Conservation (phyloP, 2,797 vertebrate species). For the Caiman crocodilus region DNA sequence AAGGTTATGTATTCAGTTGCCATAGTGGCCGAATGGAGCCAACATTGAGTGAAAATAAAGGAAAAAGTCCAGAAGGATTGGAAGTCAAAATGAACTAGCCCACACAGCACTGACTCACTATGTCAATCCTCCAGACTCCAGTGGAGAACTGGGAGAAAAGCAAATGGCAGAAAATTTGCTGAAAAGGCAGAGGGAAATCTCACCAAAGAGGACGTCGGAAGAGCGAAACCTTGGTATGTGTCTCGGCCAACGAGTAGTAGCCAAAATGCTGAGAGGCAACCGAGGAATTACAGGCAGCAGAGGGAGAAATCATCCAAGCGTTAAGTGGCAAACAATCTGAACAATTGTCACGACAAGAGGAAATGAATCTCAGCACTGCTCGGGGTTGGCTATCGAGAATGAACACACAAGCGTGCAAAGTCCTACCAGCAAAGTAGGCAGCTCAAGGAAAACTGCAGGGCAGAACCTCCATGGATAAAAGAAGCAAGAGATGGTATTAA, state of each 20-base stretch:
- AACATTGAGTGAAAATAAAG: conserved; percentile 69
- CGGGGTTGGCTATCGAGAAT: background rate
- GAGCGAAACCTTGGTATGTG: background rate
- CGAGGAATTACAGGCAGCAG: background rate
- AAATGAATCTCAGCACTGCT: conserved; percentile 9
- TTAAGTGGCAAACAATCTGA: background rate
- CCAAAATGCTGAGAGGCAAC: background rate
- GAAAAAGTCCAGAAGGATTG: conserved; percentile 55
- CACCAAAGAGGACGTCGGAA: background rate
- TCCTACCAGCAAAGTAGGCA: conserved; percentile 12
- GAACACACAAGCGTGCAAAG: background rate
- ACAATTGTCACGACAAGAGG: conserved; percentile 25
- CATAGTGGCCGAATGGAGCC: conserved; percentile 77
- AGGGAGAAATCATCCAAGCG: conserved; percentile 1
- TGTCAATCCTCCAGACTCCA: background rate
- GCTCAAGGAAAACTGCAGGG: background rate
- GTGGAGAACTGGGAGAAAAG: background rate
- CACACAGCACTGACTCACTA: background rate
- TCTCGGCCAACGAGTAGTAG: background rate
- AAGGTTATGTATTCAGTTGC: conserved; percentile 76
- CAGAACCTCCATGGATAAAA: background rate
- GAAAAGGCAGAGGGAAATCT: background rate
- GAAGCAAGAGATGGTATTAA: background rate
- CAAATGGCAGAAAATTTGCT: background rate
- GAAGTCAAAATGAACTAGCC: conserved; percentile 53